These are phyloP conservation scores for Stratiomys singularior DNA, from an alignment of 2,888 invertebrate species.

Conservation along the genomic window DNA sequence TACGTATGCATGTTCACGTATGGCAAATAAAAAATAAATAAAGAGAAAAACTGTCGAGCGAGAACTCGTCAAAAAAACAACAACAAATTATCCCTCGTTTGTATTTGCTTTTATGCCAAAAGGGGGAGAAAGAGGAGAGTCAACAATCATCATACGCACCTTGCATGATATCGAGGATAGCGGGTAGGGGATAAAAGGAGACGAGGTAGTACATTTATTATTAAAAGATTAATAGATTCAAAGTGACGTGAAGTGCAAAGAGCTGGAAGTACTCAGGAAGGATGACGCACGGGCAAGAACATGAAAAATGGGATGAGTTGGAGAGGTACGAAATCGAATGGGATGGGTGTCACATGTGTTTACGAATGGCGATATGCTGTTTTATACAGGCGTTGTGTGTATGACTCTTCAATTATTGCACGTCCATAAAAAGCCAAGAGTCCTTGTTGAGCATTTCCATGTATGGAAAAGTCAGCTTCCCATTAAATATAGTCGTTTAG, in stretches of 20 bases:
- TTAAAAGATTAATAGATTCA: conserved; percentile 29
- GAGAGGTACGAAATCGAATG: background rate
- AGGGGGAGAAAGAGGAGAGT: background rate
- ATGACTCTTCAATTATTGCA: conserved; percentile 31
- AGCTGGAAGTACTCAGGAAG: too few relatives aligned
- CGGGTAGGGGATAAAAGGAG: background rate
- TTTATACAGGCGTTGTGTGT: conserved; percentile 3
- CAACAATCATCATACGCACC: background rate
- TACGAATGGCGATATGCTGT: background rate
- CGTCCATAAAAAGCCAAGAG: conserved; percentile 16
- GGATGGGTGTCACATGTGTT: background rate
- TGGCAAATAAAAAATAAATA: background rate
- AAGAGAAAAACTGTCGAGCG: background rate
- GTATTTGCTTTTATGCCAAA: background rate
- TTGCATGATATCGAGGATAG: background rate
- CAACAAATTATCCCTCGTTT: conserved; percentile 7
- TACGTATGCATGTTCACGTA: background rate
- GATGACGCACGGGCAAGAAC: background rate
- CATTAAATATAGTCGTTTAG: conserved; percentile 17
- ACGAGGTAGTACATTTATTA: conserved; percentile 15
- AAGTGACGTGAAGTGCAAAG: conserved; percentile 9
- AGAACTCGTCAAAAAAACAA: background rate
- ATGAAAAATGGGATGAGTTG: background rate
- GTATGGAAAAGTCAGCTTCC: background rate
- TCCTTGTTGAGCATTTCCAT: background rate